phyloP scores from a whole-genome alignment of 2,888 invertebrate species.

The Agonopterix subpropinquella region DNA sequence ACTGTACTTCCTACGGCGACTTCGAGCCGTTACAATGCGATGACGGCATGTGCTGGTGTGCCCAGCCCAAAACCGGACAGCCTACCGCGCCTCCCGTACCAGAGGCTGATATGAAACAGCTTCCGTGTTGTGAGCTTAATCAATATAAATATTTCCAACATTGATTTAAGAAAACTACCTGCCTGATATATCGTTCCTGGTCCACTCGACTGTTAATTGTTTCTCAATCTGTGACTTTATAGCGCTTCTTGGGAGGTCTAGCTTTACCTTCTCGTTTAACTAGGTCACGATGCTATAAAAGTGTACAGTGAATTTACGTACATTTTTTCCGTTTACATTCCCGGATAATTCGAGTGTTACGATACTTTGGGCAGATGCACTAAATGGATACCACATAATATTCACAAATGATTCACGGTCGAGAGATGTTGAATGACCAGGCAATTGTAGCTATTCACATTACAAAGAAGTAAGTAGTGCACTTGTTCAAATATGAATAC shows the following conservation, averaged over 20 bases:
- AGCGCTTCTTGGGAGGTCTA: conserved; percentile 1
- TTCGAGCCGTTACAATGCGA: conserved; percentile 82
- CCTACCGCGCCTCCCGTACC: conserved; percentile 73
- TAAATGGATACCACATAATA: background rate
- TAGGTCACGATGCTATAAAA: too few relatives aligned
- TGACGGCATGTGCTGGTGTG: conserved; percentile 82
- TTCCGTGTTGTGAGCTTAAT: conserved; percentile 80
- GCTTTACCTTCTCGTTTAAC: too few relatives aligned
- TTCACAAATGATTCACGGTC: conserved; percentile 27
- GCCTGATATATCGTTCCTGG: background rate
- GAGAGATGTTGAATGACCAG: conserved; percentile 24
- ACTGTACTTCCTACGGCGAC: conserved; percentile 79
- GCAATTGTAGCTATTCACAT: conserved; percentile 21
- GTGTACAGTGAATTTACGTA: too few relatives aligned
- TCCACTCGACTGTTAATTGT: background rate
- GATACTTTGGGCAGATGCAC: background rate
- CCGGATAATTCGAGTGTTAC: background rate
- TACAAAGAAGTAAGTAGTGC: conserved; percentile 25
- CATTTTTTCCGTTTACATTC: too few relatives aligned
- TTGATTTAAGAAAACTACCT: background rate
- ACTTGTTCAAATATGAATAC: conserved; percentile 38
- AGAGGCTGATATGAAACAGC: conserved; percentile 70
- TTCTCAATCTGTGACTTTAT: conserved; percentile 2
- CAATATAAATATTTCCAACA: too few relatives aligned
- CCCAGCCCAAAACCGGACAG: conserved; percentile 76